These are phyloP conservation scores for Kradibia gibbosae DNA, from an alignment of 1,140 invertebrate species.

Conservation along the genomic window DNA sequence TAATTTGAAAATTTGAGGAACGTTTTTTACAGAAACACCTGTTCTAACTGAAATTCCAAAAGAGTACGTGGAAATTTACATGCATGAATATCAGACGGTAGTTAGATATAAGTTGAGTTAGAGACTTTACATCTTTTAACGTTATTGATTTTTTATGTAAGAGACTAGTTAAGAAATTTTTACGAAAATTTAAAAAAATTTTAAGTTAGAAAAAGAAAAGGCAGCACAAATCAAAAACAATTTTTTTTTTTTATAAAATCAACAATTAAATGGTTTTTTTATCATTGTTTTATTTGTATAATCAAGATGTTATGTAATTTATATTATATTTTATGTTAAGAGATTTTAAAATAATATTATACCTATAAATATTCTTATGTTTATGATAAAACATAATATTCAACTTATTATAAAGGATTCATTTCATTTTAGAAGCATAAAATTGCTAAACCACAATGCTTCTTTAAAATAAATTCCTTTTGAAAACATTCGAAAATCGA, in stretches of 20 bases:
- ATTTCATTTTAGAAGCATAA: too few species aligned
- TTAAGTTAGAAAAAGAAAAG: neutral
- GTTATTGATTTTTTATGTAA: slow-evolving; percentile 11
- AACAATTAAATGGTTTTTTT: too few species aligned
- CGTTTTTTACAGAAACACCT: neutral
- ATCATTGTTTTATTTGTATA: too few species aligned
- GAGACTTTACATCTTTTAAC: neutral
- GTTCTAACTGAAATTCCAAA: neutral
- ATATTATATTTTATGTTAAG: too few species aligned
- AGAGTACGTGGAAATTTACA: neutral
- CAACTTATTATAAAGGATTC: too few species aligned
- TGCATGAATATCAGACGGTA: neutral
- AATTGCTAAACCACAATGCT: too few species aligned
- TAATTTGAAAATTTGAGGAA: neutral
- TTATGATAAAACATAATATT: too few species aligned
- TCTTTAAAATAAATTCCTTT: too few species aligned
- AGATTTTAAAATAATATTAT: too few species aligned
- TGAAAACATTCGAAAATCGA: too few species aligned
- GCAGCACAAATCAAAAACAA: neutral
- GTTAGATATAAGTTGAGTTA: neutral
- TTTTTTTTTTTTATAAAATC: neutral
- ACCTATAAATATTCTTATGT: too few species aligned
- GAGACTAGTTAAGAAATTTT: neutral
- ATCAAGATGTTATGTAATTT: too few species aligned
- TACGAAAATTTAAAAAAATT: neutral